These are phyloP conservation scores for Drosophila melanica DNA, from an alignment of 1,140 invertebrate genomes.

Conservation along the genomic window DNA sequence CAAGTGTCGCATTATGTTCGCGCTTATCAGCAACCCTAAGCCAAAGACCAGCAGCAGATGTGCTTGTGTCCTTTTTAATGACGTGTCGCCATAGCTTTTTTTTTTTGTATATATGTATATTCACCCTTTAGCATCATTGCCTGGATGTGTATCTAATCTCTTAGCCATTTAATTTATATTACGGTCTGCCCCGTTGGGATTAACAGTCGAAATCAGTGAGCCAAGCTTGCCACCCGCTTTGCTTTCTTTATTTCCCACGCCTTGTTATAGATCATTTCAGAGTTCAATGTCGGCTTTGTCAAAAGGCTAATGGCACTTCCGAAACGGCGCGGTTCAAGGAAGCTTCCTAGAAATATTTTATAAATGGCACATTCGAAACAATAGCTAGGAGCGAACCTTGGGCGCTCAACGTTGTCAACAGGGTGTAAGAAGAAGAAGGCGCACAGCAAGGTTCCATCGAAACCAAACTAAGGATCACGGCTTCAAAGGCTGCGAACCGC, in stretches of 20 bases:
- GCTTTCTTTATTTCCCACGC: constrained; percentile 56
- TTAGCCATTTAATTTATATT: constrained; percentile 63
- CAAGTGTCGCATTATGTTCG: constrained; percentile 64
- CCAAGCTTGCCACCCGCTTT: constrained; percentile 16
- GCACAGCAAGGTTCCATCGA: constrained; percentile 59
- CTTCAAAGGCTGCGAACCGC: constrained; percentile 63
- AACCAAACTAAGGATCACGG: constrained; percentile 34
- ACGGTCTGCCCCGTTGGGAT: constrained; percentile 8
- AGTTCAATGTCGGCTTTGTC: constrained; percentile 20
- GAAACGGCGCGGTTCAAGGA: constrained; percentile 29
- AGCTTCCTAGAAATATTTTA: constrained; percentile 63
- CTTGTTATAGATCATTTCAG: constrained; percentile 12
- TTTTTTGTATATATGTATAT: background rate
- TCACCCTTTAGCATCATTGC: constrained; percentile 23
- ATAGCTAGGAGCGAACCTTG: constrained; percentile 51
- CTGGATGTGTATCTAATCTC: constrained; percentile 55
- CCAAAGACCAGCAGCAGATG: constrained; percentile 27
- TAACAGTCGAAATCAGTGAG: constrained; percentile 4
- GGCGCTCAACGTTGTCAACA: constrained; percentile 50
- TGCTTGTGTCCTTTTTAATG: constrained; percentile 28
- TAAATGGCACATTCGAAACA: constrained; percentile 38
- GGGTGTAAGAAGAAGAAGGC: constrained; percentile 34
- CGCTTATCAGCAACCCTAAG: constrained; percentile 34
- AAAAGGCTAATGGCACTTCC: constrained; percentile 59
- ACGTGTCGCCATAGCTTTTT: constrained; percentile 7